Percentiles rank a stretch among this genome's conserved stretches.
phyloP scores from a whole-genome alignment of 2,797 vertebrate species.

The Protosalanx chinensis region DNA sequence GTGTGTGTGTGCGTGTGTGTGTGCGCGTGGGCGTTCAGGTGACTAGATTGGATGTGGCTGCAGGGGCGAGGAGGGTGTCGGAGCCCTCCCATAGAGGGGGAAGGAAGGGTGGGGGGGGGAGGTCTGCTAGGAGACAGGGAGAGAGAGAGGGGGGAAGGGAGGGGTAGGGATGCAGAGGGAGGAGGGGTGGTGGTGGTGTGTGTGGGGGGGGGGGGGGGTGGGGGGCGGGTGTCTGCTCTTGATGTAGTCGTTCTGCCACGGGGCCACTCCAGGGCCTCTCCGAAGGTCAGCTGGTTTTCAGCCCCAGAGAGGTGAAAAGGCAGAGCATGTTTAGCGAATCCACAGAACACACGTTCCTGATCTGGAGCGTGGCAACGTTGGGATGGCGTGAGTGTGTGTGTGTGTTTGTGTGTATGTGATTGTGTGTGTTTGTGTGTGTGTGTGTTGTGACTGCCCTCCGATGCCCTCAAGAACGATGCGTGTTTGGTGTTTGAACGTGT shows the following conservation, averaged over 20 bases:
- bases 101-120: conserved; percentile 6
- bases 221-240: conserved; percentile 36
- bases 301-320: conserved; percentile 21
- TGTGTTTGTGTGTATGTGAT: conserved; percentile 14
- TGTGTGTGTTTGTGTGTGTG: conserved; percentile 1
- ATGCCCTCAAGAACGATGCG: no score
- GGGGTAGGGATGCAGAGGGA: not conserved
- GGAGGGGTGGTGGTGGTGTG: not conserved
- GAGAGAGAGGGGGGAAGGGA: conserved; percentile 21
- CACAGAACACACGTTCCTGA: not conserved
- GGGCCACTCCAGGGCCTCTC: conserved; percentile 25
- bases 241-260: conserved; percentile 13
- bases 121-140: not conserved
- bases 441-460: no score
- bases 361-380: conserved; percentile 6
- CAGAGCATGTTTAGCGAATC: conserved; percentile 23
- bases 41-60: conserved; percentile 44
- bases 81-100: conserved; percentile 21
- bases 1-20: not conserved
- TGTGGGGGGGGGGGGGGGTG: conserved; percentile 5
- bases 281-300: not conserved
- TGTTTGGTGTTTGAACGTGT: not conserved
- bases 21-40: conserved; percentile 16
- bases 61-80: conserved; percentile 22
- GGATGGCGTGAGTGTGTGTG: conserved; percentile 15